Base-by-base conservation (phyloP, 2,888 invertebrate genomes). In the Blera fallax region DNA sequence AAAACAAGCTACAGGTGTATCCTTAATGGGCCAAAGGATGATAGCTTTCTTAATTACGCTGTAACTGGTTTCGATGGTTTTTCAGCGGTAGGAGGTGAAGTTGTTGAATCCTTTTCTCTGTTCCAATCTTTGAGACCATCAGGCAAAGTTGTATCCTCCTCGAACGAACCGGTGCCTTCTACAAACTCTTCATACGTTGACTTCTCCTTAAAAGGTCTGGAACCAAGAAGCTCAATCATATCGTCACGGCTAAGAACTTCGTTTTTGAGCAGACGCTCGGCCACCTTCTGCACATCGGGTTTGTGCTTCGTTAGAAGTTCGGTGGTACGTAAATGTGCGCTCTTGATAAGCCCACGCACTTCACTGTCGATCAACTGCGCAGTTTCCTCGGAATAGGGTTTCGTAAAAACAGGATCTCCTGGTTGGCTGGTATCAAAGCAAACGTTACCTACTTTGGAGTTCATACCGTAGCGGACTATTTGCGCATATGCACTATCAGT, bases 161-260 rank as follows among this genome's bases (percentile, higher is more conserved):
- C 99, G 89, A 99, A 95, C 0, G 99, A 98, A 1, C 99, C 99
- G 0, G 98, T 98, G 1, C 98, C 98, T 92, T 98, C 99, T 0
- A 99, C 99, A 92, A 99, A 99, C 91, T 99, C 97, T 92, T 99
- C 99, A 90, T 99, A 99, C 8, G 99, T 99, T 11, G 99, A 98
- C 93, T 99, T 99, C 92, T 99, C 99, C 10, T 96, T 96, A 94
- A 99, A 99, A 0, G 99, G 99, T 88, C 99, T 93, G 27, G 95
- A 94, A 0, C 99, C 99, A 56, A 99, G 93, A 37, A 99, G 93
- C 91, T 99, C 98, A 87, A 99, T 97, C 98, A 99, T 98, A 90
- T 99, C 99, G 56, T 98, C 98, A 85, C 99, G 95, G 90, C 97
- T 97, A 62, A 99, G 93, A 88, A 99, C 96, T 93, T 99, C 99